Percentiles rank a stretch among this genome's conserved stretches.
Evolutionary conservation across 1,140 invertebrate genomes (phyloP).

Genomic region (Acromyrmex charruanus): DNA sequence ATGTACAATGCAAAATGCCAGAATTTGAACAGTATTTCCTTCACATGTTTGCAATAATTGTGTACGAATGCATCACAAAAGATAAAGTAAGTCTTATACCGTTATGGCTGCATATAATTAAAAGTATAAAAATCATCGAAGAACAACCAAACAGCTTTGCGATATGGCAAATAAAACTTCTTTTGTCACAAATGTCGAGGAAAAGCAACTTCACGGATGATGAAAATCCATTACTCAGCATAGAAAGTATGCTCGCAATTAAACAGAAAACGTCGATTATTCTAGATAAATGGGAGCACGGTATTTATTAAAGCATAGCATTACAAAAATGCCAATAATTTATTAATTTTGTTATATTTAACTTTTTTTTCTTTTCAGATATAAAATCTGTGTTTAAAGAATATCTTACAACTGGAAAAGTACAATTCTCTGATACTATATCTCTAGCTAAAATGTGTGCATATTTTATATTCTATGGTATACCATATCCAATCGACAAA

Average conservation of each 20-base stretch:
- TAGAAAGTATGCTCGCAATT: constrained; percentile 87
- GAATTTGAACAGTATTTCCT: constrained; percentile 88
- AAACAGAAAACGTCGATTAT: constrained; percentile 87
- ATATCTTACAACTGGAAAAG: constrained; percentile 83
- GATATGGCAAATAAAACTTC: constrained; percentile 90
- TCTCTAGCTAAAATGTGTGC: constrained; percentile 85
- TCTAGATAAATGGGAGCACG: constrained; percentile 88
- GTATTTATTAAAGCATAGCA: constrained; percentile 71
- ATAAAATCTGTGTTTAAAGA: constrained; percentile 85
- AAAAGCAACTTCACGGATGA: constrained; percentile 75
- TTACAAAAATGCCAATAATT: neutral
- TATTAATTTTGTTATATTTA: neutral
- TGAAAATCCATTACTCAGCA: constrained; percentile 82
- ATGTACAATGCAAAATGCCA: constrained; percentile 80
- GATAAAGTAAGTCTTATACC: constrained; percentile 94
- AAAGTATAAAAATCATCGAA: constrained; percentile 87
- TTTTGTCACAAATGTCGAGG: constrained; percentile 86
- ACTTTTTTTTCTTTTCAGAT: constrained; percentile 73
- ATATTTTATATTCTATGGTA: constrained; percentile 89
- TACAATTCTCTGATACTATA: constrained; percentile 75
- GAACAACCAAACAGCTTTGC: constrained; percentile 85
- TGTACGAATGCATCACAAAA: constrained; percentile 95
- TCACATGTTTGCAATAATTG: constrained; percentile 91
- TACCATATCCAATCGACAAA: constrained; percentile 83
- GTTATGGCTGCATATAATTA: constrained; percentile 90